Evolutionary conservation across 2,888 invertebrate genomes (phyloP), one percentile per base, ranked within the genome.

Genomic region (Pachymerium ferrugineum): DNA sequence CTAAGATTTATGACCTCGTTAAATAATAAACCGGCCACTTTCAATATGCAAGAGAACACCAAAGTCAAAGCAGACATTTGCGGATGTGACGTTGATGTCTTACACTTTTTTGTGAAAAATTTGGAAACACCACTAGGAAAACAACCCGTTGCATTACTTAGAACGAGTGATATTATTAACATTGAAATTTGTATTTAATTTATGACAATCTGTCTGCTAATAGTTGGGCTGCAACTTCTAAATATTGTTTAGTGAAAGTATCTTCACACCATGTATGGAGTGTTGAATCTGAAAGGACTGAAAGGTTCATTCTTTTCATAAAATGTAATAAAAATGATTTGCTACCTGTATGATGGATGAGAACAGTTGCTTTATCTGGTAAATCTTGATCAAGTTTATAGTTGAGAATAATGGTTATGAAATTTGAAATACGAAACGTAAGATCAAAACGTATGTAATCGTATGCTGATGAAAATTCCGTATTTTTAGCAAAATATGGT

Each of bases 81-180:
- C 67, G 84, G 84, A 2, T 80, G 80, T 42, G 84, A 85, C 77
- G 78, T 83, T 1, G 81, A 84, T 54, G 79, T 82, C 42, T 77
- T 80, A 38, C 81, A 84, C 73, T 76, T 85, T 22, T 83, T 81
- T 72, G 82, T 83, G 6, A 79, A 80, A 70, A 81, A 83, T 70
- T 78, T 85, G 68, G 77, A 81, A 74, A 84, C 85, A 42, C 84
- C 84, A 14, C 76, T 83, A 31, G 83, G 82, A 19, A 79, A 78
- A 54, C 79, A 84, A 35, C 83, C 84, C n/a, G 81, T 83, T 76
- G 82, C 83, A 16, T 79, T 84, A 76, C 76, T 85, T 0, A 80
- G 85, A 76, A 79, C 81, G 2, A 80, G 77, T 42, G 85, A 85
- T 76, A 80, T 85, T 14, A 79, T 84, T 74, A 77, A 81, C n/a